Percentiles rank a stretch among this genome's conserved stretches.
Conservation (phyloP, 2,888 invertebrate species). For the Tenthredo distinguenda region DNA sequence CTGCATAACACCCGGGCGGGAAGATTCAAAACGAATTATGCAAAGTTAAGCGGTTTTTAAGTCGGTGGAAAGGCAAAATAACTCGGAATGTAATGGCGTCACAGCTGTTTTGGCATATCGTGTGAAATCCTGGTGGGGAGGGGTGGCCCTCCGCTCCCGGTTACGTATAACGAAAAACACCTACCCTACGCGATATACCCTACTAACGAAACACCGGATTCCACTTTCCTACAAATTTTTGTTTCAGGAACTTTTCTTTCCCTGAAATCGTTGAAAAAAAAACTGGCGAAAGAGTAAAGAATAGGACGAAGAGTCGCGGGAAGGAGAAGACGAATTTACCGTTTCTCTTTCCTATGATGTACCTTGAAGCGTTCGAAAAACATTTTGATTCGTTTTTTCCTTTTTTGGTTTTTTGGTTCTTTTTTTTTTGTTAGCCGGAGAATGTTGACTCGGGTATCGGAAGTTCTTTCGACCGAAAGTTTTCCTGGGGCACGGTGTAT, state of each 20-base stretch:
- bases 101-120: conserved; percentile 41
- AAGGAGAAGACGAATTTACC: too few species aligned
- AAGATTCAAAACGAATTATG: conserved; percentile 54
- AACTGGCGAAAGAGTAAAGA: too few species aligned
- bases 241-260: background rate
- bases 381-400: background rate
- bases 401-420: background rate
- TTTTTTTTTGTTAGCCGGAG: background rate
- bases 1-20: conserved; percentile 4
- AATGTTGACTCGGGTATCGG: background rate
- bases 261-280: background rate
- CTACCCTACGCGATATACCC: background rate
- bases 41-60: conserved; percentile 54
- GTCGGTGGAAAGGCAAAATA: conserved; percentile 43
- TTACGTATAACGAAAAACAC: background rate
- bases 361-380: background rate
- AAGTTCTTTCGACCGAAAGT: background rate
- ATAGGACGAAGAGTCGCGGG: too few species aligned
- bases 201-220: conserved; percentile 25
- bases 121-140: background rate
- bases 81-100: conserved; percentile 29
- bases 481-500: background rate
- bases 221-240: background rate
- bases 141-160: background rate
- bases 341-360: background rate